Conservation (phyloP, 2,113 vertebrate species). For the Callithrix jacchus region DNA sequence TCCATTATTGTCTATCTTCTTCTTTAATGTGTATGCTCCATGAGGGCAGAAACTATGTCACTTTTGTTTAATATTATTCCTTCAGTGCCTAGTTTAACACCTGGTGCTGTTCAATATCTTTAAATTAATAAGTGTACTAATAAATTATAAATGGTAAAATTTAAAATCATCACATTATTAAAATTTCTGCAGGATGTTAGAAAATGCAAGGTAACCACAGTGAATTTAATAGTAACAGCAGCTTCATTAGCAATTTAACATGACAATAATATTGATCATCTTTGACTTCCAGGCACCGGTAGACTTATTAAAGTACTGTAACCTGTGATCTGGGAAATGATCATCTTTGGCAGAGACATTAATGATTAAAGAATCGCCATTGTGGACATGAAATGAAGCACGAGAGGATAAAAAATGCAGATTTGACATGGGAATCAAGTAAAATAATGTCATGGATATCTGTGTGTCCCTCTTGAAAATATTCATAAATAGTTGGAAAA, state of each 20-base stretch:
- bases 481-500: background rate
- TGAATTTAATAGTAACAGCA: background rate
- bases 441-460: background rate
- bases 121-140: background rate
- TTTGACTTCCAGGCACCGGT: background rate
- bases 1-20: background rate
- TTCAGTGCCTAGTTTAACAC: background rate
- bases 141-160: background rate
- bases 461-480: background rate
- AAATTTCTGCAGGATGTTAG: background rate
- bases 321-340: background rate
- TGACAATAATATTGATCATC: background rate
- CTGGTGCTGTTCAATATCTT: background rate
- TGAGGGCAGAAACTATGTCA: background rate
- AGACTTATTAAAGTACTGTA: background rate
- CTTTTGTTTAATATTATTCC: background rate
- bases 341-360: background rate
- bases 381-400: background rate
- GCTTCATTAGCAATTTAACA: background rate
- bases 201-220: background rate
- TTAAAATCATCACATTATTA: background rate
- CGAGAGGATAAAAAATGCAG: background rate
- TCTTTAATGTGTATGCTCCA: background rate
- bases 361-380: background rate
- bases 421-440: background rate